Evolutionary conservation across 2,113 vertebrate species (phyloP).

Genomic region (Trichomycterus rosablanca): DNA sequence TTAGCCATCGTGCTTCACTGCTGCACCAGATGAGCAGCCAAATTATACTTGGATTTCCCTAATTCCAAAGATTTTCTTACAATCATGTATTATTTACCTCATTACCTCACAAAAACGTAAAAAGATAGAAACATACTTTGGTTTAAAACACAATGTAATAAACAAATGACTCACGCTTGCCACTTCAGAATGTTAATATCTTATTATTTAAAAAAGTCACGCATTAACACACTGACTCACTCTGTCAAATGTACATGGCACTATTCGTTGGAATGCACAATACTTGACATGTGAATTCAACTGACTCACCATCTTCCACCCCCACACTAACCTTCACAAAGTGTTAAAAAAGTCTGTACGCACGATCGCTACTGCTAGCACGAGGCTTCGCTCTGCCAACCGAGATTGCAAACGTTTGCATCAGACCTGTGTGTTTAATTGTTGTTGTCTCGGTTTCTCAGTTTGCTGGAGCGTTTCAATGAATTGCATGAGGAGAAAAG

Average conservation of each 20-base stretch:
- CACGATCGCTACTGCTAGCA: neutral
- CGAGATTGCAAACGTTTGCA: too few relatives aligned
- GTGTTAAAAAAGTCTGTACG: slow-evolving; percentile 4
- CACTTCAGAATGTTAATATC: neutral
- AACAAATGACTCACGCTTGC: neutral
- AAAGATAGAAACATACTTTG: too few relatives aligned
- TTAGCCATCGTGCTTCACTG: too few relatives aligned
- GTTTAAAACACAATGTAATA: too few relatives aligned
- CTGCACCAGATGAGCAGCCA: too few relatives aligned
- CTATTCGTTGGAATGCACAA: slow-evolving; percentile 7
- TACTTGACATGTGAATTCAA: neutral
- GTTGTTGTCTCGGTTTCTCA: neutral
- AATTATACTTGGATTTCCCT: too few relatives aligned
- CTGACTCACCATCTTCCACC: slow-evolving; percentile 15
- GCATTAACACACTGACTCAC: neutral
- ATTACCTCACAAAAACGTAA: too few relatives aligned
- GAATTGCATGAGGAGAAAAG: neutral
- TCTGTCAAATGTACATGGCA: neutral
- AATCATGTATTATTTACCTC: too few relatives aligned
- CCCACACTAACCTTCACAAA: slow-evolving; percentile 21
- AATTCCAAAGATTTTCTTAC: too few relatives aligned
- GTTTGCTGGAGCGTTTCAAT: neutral
- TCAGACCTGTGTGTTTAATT: neutral
- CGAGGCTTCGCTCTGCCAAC: neutral
- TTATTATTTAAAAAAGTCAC: neutral